A percentile compares a stretch with the other conserved stretches of the same genome.
Evolutionary conservation across 1,140 invertebrate species (phyloP).

Genomic region (Gryllus bimaculatus): DNA sequence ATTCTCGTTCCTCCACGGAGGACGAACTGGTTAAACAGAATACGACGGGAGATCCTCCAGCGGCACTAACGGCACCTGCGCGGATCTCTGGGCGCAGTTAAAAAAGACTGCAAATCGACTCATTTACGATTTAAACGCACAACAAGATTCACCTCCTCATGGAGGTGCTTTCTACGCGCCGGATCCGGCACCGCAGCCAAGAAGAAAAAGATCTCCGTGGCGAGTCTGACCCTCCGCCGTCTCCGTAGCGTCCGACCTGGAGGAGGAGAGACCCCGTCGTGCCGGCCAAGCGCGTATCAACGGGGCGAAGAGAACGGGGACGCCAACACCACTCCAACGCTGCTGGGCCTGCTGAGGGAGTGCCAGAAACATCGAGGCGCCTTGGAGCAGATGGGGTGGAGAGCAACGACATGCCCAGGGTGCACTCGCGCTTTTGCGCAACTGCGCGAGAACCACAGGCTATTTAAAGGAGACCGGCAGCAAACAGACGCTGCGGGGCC

Average conservation of each 20-base stretch:
- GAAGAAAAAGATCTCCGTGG: neutral
- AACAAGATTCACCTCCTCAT: neutral
- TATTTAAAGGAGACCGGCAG: neutral
- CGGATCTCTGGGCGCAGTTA: neutral
- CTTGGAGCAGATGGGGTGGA: neutral
- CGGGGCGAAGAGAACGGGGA: slow-evolving; percentile 26
- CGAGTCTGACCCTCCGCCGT: neutral
- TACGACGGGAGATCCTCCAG: neutral
- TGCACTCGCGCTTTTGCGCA: neutral
- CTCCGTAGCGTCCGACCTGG: neutral
- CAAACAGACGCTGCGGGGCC: neutral
- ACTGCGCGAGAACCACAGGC: neutral
- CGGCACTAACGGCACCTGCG: neutral
- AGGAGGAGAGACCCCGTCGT: neutral
- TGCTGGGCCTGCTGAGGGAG: slow-evolving; percentile 31
- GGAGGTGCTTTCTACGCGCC: neutral
- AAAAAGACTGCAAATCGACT: neutral
- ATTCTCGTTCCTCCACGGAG: neutral
- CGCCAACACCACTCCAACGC: slow-evolving; percentile 26
- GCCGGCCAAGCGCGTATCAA: neutral
- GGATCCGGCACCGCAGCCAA: neutral
- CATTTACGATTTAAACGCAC: neutral
- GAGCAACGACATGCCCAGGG: neutral
- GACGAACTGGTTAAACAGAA: neutral
- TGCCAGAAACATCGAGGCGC: neutral